Base-by-base conservation (phyloP, 2,888 invertebrate species). In the Thalpophila matura region DNA sequence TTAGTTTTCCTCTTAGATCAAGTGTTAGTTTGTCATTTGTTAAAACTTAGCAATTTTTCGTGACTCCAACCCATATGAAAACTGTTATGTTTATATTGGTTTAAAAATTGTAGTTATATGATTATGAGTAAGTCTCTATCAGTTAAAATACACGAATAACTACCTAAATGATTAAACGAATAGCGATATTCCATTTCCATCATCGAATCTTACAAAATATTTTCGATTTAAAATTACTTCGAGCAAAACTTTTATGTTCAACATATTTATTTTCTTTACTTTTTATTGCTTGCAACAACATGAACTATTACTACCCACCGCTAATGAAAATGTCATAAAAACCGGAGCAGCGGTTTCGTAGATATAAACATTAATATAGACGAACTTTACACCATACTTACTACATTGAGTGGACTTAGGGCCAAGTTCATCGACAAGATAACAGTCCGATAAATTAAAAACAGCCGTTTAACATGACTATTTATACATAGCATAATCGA, bases 291-390 rank as follows among this genome's bases (percentile, higher is more conserved):
- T 27, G 22, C 18, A 35, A 12, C 22, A 10, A 27, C 22, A 12
- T 61, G 27, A 65, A 33, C 33, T n/a, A 53, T 18, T 14, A n/a
- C n/a, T n/a, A 14, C 5, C 22, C 14, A 20, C 18, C 5, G 65
- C 12, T 65, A 61, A 27, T 65, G 26, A 40, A 60, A 51, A 64
- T 40, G n/a, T 60, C 51, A 33, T 60, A 50, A 50, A 61, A 31
- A 26, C 20, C 4, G 12, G 16, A 64, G 29, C 38, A 20, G 51
- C 18, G 38, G 27, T n/a, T 62, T 3, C 24, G 27, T 29, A 29
- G 27, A 50, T 26, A 24, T 24, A 51, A 38, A 38, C 26, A 18
- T 20, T 18, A 16, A n/a, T 3, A 6, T 24, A 14, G 9, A 51
- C 12, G 10, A 51, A n/a, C 10, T 24, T 20, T 12, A 46, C 10